Base-by-base conservation (phyloP, 2,888 invertebrate genomes). In the Pandemis heparana region DNA sequence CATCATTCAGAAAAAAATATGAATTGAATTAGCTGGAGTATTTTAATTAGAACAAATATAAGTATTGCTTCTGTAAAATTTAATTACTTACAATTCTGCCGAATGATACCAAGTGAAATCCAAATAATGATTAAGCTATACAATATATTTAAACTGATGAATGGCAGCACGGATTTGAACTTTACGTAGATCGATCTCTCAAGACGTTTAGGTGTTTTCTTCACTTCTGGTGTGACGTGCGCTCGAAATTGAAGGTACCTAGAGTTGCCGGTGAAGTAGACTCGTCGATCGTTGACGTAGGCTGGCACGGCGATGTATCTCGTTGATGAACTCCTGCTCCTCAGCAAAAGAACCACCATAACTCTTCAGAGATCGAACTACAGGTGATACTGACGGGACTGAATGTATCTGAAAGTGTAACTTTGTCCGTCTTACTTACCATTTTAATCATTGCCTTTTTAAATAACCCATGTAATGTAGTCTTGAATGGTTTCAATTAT, bases 151-250 rank as follows among this genome's bases (percentile, higher is more conserved):
- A 1, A 32, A 32, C 4, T 38, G 39, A 60, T 16, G 9, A 41
- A 14, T 18, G 48, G 56, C 68, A 63, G 16, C 56, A 56, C 72
- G 23, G 72, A 73, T 73, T 73, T 73, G 62, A 73, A 68, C 39
- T 43, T 62, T 32, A 60, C 14, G 12, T 48, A 65, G 39, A 38
- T 65, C 18, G 39, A n/a, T 65, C 59, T 65, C 48, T n/a, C 39
- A 38, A 65, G 60, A 39, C 38, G 12, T 46, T 5, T n/a, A 5
- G 23, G 56, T 60, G 18, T 1, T n/a, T 14, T 60, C n/a, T 60
- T n/a, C n/a, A 8, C 18, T 38, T 39, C 39, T 39, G n/a, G 0
- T 18, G 3, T 12, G 56, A 10, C 1, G 51, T 46, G 56, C n/a
- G 12, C 56, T 56, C 12, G 23, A 23, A 12, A 12, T 10, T 5